Conservation (phyloP, 2,888 invertebrate genomes). For the Euclidia mi region DNA sequence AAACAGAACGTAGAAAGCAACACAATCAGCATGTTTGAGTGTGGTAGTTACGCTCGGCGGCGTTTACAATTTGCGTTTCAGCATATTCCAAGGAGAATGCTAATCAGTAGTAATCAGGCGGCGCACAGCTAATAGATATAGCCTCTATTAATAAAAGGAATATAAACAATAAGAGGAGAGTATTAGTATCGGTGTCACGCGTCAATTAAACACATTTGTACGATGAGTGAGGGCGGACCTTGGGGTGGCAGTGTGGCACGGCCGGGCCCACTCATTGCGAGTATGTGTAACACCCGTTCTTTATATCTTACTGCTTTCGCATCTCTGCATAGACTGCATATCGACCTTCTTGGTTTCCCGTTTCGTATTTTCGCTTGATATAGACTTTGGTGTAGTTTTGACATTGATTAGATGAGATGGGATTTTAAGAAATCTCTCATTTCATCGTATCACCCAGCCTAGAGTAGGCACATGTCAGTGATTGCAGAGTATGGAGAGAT, state of each 20-base stretch:
- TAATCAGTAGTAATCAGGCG: constrained; percentile 26
- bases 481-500: too few relatives aligned
- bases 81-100: constrained; percentile 28
- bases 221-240: constrained; percentile 63
- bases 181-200: constrained; percentile 62
- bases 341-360: too few relatives aligned
- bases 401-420: too few relatives aligned
- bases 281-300: background rate
- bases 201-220: constrained; percentile 65
- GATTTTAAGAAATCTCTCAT: too few relatives aligned
- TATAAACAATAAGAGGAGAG: constrained; percentile 40
- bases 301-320: background rate
- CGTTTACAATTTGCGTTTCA: background rate
- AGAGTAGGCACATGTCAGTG: too few relatives aligned
- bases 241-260: too few relatives aligned
- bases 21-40: background rate
- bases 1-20: background rate
- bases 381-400: too few relatives aligned
- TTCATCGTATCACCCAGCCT: too few relatives aligned
- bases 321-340: background rate
- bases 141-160: constrained; percentile 40
- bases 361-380: too few relatives aligned
- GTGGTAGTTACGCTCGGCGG: background rate
- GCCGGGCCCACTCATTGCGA: too few relatives aligned
- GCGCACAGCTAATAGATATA: constrained; percentile 33